Evolutionary conservation across 23 tunicate species (phyloP), one percentile per base, ranked within the genome.

Genomic region (Clavelina lepadiformis): DNA sequence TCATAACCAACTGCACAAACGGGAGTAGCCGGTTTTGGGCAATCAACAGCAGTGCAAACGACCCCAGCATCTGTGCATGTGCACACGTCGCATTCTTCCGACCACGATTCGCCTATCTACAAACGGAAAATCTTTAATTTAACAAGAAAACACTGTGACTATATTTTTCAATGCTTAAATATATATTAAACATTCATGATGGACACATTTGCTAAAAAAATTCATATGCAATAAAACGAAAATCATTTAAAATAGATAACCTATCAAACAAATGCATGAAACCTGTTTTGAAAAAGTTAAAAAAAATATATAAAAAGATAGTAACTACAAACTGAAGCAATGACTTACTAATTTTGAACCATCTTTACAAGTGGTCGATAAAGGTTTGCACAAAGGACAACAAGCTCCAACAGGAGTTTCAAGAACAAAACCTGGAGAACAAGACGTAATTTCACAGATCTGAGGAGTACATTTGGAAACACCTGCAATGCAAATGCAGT

Each of bases 401-500:
- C 97, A 89, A 7, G 38, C 45, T n/a, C 65, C 89, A 26, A 30
- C 60, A 21, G 34, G 72, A 8, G 54, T 54, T 24, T 53, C 46
- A 0, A 69, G 37, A 26, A 35, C 61, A 38, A 46, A 81, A 25
- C 97, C 89, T 15, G 71, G 57, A 19, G 65, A 25, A 49, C 97
- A 89, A 28, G 74, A 44, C 19, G 53, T 76, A 5, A 61, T 53
- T 4, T 89, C 97, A 55, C 97, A 89, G 30, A 75, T 52, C 49
- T 89, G 76, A 2, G 67, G 83, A 32, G 82, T 74, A 63, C 97
- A 89, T 70, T 89, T 89, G 2, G 89, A 32, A 46, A 59, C 31
- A 73, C 98, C 98, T 33, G 72, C 77, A 30, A 85, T 83, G 47
- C 98, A 93, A 41, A 93, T 83, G 63, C 98, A 93, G 61, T 80